A percentile compares a stretch with the other conserved stretches of the same genome.
These are phyloP conservation scores for Entelurus aequoreus DNA, from an alignment of 2,113 vertebrate species.

Conservation along the genomic window DNA sequence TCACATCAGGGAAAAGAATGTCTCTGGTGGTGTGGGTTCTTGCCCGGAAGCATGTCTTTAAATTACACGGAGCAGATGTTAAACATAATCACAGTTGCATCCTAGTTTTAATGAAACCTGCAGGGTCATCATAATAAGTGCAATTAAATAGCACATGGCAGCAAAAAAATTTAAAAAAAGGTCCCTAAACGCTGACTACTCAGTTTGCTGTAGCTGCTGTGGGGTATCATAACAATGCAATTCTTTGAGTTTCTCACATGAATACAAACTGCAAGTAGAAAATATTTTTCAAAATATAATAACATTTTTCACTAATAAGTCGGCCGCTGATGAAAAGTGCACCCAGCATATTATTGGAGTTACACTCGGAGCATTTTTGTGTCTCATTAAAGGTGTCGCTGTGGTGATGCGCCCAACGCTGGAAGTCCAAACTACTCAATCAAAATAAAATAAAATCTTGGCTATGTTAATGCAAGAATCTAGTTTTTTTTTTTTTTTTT, in stretches of 20 bases:
- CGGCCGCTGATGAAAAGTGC: slow-evolving; percentile 32
- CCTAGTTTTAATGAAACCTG: slow-evolving; percentile 52
- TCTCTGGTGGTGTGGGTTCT: slow-evolving; percentile 18
- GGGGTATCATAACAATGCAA: too few relatives aligned
- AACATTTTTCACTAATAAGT: slow-evolving; percentile 10
- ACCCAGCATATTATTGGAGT: slow-evolving; percentile 37
- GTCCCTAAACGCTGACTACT: slow-evolving; percentile 7
- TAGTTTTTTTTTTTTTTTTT: too few relatives aligned
- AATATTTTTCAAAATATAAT: too few relatives aligned
- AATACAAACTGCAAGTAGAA: too few relatives aligned
- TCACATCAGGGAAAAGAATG: slow-evolving; percentile 31
- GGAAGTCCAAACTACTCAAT: too few relatives aligned
- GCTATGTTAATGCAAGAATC: too few relatives aligned
- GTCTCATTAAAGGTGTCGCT: slow-evolving; percentile 41
- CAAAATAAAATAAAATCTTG: too few relatives aligned
- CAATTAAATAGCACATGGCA: slow-evolving; percentile 31
- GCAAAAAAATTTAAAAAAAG: neutral
- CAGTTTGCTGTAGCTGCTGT: neutral
- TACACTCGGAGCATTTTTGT: slow-evolving; percentile 34
- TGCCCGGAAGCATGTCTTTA: slow-evolving; percentile 39
- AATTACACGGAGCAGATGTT: slow-evolving; percentile 54
- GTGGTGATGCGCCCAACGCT: too few relatives aligned
- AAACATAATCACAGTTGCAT: slow-evolving; percentile 50
- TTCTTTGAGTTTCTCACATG: too few relatives aligned
- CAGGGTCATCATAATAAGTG: slow-evolving; percentile 32